phyloP scores from a whole-genome alignment of 2,888 invertebrate species.

The Branchellion lobata region DNA sequence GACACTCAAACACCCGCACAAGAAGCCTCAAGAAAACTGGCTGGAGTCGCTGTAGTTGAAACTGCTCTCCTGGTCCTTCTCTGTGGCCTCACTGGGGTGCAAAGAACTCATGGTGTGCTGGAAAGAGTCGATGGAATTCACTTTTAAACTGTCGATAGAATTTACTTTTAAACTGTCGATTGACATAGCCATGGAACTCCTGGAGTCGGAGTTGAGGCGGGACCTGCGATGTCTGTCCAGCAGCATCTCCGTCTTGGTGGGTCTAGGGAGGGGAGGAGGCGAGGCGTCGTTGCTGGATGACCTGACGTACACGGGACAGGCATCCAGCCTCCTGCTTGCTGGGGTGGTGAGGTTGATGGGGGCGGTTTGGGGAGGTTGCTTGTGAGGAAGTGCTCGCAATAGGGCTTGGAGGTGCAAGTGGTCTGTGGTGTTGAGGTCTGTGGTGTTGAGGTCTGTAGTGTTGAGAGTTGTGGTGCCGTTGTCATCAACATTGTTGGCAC shows the following conservation, averaged over 20 bases:
- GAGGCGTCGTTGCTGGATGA: not conserved
- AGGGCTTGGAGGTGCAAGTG: not conserved
- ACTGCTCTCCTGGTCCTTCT: no score
- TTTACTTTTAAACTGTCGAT: conserved; percentile 39
- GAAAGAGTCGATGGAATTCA: not conserved
- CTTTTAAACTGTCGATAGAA: conserved; percentile 12
- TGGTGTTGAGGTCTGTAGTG: conserved; percentile 7
- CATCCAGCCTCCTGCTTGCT: not conserved
- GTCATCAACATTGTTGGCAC: not conserved
- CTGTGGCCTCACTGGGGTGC: no score
- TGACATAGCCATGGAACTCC: conserved; percentile 41
- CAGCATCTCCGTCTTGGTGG: conserved; percentile 45
- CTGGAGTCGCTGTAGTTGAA: no score
- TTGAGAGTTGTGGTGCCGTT: not conserved
- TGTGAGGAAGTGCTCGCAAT: not conserved
- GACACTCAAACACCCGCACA: no score
- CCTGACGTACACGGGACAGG: not conserved
- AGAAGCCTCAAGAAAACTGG: no score
- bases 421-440: conserved; percentile 14
- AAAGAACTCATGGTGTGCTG: no score
- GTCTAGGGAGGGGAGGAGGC: not conserved
- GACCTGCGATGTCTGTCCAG: conserved; percentile 37
- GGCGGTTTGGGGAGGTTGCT: conserved; percentile 21
- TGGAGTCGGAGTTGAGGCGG: conserved; percentile 26
- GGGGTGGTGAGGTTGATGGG: conserved; percentile 16